A percentile compares a stretch with the other conserved stretches of the same genome.
Conservation (phyloP, 2,113 vertebrate genomes). For the Pangasianodon gigas region DNA sequence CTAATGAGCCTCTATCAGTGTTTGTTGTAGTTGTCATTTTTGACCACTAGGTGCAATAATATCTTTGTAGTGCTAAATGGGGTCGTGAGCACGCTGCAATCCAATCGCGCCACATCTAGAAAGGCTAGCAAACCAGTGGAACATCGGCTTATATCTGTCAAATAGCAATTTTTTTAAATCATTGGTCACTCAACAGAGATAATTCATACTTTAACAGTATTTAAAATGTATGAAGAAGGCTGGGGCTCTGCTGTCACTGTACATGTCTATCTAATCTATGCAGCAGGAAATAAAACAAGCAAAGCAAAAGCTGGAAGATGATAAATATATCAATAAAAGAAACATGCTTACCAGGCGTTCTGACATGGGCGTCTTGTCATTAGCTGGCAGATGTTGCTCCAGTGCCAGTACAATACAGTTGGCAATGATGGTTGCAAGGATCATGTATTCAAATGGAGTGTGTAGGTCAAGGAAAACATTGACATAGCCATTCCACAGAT, state of each 20-base stretch:
- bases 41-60: not conserved
- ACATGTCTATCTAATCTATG: not conserved
- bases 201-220: not conserved
- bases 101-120: not conserved
- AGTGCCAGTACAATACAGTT: slow-evolving; percentile 97
- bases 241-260: not conserved
- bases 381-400: slow-evolving; percentile 93
- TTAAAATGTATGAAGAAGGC: not conserved
- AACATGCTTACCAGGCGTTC: slow-evolving; percentile 88
- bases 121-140: not conserved
- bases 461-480: slow-evolving; percentile 76
- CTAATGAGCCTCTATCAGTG: not conserved
- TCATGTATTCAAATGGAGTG: slow-evolving; percentile 99
- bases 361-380: slow-evolving; percentile 97
- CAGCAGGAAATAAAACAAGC: not conserved
- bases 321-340: not conserved
- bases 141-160: not conserved
- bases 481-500: slow-evolving; percentile 20
- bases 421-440: slow-evolving; percentile 97
- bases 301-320: not conserved
- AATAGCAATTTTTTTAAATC: not conserved
- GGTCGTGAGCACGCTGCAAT: not conserved
- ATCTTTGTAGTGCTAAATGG: not conserved
- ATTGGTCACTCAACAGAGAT: not conserved
- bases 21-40: not conserved